A percentile compares a stretch with the other conserved stretches of the same genome.
phyloP scores from a whole-genome alignment of 2,888 invertebrate genomes.

The Mythimna impura region DNA sequence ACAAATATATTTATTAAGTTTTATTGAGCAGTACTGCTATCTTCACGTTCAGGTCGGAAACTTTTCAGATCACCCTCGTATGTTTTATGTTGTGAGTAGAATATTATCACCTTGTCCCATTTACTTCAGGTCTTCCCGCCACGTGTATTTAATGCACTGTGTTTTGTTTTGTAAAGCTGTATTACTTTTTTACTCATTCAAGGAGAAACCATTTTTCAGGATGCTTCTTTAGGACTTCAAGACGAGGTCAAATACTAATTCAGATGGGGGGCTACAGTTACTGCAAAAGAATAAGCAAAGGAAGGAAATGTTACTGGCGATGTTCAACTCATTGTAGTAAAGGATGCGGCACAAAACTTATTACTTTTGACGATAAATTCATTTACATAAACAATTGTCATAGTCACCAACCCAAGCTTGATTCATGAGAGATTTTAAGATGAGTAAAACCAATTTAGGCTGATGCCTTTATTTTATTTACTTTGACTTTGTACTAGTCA shows the following conservation, averaged over 20 bases:
- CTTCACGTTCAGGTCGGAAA: too few relatives aligned
- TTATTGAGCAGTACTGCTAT: too few relatives aligned
- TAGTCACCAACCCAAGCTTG: not conserved
- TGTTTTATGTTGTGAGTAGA: too few relatives aligned
- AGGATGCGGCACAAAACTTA: not conserved
- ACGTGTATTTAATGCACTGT: too few relatives aligned
- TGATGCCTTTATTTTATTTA: too few relatives aligned
- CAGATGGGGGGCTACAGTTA: not conserved
- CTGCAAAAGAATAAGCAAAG: not conserved
- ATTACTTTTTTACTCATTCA: not conserved
- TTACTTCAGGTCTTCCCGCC: too few relatives aligned
- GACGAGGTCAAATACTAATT: not conserved
- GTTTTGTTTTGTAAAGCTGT: too few relatives aligned
- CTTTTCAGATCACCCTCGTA: too few relatives aligned
- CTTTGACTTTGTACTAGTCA: too few relatives aligned
- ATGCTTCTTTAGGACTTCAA: not conserved
- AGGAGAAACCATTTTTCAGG: not conserved
- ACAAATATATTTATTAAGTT: too few relatives aligned
- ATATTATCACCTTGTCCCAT: too few relatives aligned
- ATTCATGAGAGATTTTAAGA: not conserved
- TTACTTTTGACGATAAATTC: not conserved
- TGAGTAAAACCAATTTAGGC: too few relatives aligned
- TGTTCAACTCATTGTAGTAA: not conserved
- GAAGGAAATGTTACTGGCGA: constrained; percentile 3
- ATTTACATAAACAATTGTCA: not conserved